A percentile compares a stretch with the other conserved stretches of the same genome.
These are phyloP conservation scores for Dioctria rufipes DNA, from an alignment of 2,888 invertebrate species.

Conservation along the genomic window DNA sequence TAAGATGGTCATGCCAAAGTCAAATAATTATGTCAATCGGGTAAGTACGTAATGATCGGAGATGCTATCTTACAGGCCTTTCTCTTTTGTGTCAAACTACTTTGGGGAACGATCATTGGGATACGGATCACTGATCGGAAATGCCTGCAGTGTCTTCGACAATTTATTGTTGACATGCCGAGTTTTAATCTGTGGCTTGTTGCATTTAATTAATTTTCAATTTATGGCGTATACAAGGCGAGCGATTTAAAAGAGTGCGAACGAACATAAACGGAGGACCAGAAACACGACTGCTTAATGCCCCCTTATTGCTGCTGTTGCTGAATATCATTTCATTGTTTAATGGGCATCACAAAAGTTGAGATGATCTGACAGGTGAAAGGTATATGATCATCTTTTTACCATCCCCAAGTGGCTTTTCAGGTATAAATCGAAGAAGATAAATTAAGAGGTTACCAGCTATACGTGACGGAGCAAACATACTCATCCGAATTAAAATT, in stretches of 20 bases:
- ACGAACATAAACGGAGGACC: neutral
- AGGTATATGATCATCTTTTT: neutral
- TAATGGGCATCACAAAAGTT: neutral
- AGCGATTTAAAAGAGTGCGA: neutral
- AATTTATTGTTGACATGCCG: constrained; percentile 36
- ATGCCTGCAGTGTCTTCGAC: constrained; percentile 33
- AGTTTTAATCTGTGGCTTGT: constrained; percentile 46
- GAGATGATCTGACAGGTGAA: constrained; percentile 24
- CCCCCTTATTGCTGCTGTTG: constrained; percentile 1
- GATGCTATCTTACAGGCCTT: constrained; percentile 49
- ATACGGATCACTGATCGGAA: constrained; percentile 15
- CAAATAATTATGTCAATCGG: constrained; percentile 53
- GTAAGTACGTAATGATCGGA: constrained; percentile 42
- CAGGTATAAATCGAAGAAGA: neutral
- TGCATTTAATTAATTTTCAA: constrained; percentile 52
- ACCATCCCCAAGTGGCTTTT: too few species aligned
- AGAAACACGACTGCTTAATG: constrained; percentile 5
- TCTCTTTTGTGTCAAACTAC: constrained; percentile 50
- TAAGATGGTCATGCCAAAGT: constrained; percentile 53
- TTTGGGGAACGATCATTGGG: constrained; percentile 17
- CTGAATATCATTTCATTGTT: neutral
- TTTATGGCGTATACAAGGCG: neutral
- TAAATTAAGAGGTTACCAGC: neutral
- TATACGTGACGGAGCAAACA: neutral
- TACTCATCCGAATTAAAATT: neutral